These are phyloP conservation scores for Catocala sponsa DNA, from an alignment of 2,888 invertebrate species.

Conservation along the genomic window DNA sequence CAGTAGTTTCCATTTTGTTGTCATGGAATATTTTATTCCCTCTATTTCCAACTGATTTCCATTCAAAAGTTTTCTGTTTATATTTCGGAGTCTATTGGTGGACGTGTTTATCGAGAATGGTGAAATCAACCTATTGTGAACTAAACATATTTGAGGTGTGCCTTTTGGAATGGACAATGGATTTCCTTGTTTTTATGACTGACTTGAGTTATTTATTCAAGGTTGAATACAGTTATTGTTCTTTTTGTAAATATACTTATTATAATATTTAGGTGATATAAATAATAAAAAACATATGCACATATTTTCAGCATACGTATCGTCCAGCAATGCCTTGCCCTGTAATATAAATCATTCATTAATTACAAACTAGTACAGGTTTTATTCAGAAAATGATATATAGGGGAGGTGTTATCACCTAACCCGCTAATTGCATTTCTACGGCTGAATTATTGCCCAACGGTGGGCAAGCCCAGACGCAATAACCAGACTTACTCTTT, in stretches of 20 bases:
- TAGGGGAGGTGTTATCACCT: conserved; percentile 71
- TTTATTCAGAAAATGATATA: conserved; percentile 58
- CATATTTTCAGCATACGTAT: background rate
- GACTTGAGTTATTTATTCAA: too few relatives aligned
- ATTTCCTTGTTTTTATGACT: background rate
- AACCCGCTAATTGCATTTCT: conserved; percentile 79
- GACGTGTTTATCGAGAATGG: background rate
- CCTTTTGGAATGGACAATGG: background rate
- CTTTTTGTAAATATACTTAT: too few relatives aligned
- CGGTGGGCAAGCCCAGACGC: conserved; percentile 47
- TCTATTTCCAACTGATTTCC: conserved; percentile 35
- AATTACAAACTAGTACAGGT: conserved; percentile 50
- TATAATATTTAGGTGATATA: too few relatives aligned
- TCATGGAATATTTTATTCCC: conserved; percentile 43
- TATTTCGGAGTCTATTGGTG: background rate
- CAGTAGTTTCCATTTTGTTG: conserved; percentile 19
- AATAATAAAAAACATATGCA: too few relatives aligned
- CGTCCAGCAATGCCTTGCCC: background rate
- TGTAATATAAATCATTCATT: conserved; percentile 46
- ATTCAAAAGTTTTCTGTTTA: conserved; percentile 38
- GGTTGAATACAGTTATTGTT: too few relatives aligned
- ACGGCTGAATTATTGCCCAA: conserved; percentile 72
- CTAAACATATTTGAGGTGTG: background rate
- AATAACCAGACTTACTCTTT: conserved; percentile 43
- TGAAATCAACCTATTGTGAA: background rate